These are phyloP conservation scores for Paramacrobiotus metropolitanus DNA, from an alignment of 1,140 invertebrate species.

Conservation along the genomic window DNA sequence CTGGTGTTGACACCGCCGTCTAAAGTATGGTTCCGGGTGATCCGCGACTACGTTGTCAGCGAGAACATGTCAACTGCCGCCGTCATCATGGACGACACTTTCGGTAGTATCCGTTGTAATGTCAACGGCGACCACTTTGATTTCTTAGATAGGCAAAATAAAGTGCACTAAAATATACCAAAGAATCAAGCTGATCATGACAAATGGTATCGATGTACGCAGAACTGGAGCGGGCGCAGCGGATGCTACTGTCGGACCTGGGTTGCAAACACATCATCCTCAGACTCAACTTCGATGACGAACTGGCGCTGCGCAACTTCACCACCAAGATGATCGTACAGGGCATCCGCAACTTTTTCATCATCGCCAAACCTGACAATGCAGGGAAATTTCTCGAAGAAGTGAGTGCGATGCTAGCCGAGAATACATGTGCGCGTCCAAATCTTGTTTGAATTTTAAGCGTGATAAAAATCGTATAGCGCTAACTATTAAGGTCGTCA, in stretches of 20 bases:
- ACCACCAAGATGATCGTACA: slow-evolving; percentile 11
- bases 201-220: slow-evolving; percentile 12
- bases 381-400: slow-evolving; percentile 13
- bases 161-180: no score
- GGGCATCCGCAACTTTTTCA: slow-evolving; percentile 15
- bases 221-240: not conserved
- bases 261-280: not conserved
- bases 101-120: no score
- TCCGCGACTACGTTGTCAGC: slow-evolving; percentile 46
- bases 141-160: no score
- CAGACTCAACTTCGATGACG: not conserved
- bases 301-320: slow-evolving; percentile 7
- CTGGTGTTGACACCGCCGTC: slow-evolving; percentile 13
- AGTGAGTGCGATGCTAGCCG: slow-evolving; percentile 9
- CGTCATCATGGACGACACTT: slow-evolving; percentile 60
- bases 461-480: not conserved
- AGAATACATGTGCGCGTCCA: no score
- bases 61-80: slow-evolving; percentile 72
- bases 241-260: not conserved
- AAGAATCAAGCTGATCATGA: no score
- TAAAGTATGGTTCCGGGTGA: slow-evolving; percentile 14
- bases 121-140: no score
- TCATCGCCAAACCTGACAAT: slow-evolving; percentile 13
- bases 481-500: not conserved
- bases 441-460: no score